Base-by-base conservation (phyloP, 2,113 vertebrate species). In the Zeus faber region DNA sequence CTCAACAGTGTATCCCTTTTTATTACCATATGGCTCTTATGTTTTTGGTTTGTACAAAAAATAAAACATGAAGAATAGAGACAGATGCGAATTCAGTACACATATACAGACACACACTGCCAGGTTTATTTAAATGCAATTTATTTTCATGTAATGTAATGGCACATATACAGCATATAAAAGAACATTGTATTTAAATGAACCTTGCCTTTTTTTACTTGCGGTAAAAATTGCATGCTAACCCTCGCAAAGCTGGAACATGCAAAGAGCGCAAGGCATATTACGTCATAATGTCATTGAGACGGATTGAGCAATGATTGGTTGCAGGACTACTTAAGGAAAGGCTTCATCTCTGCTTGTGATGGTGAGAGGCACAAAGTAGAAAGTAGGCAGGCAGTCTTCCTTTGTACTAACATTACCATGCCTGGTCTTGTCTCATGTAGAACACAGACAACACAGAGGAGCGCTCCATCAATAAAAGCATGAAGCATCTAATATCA, bases 391-490 rank as follows among this genome's bases (percentile, higher is more conserved):
- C 66, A 66, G 49, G 33, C 35, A 14, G 56, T 65, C 37, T 63
- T 62, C 41, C 37, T 52, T 72, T 74, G 70, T 67, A 78, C 76
- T 80, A 70, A 76, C 62, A 72, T 76, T 72, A 74, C 9, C 40
- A 59, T 72, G 54, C 45, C 50, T 59, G 49, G 51, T 70, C 64
- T 62, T 70, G 62, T 72, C 48, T 57, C 62, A 56, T 60, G 65
- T 49, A 61, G 70, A 72, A 53, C 44, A 46, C 26, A 65, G 62
- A 70, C 54, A 56, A 62, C 62, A 63, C 60, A 41, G 31, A 53
- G 49, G 72, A 21, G 21, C 25, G 35, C 20, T 0, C 22, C 59
- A 70, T 76, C 67, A 67, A 77, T 76, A 74, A 83, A 79, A 74
- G 70, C 51, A 79, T 81, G 72, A 72, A 63, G 65, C 31, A 54